Conservation (phyloP, 1,140 invertebrate species). For the Ceratina japonica region DNA sequence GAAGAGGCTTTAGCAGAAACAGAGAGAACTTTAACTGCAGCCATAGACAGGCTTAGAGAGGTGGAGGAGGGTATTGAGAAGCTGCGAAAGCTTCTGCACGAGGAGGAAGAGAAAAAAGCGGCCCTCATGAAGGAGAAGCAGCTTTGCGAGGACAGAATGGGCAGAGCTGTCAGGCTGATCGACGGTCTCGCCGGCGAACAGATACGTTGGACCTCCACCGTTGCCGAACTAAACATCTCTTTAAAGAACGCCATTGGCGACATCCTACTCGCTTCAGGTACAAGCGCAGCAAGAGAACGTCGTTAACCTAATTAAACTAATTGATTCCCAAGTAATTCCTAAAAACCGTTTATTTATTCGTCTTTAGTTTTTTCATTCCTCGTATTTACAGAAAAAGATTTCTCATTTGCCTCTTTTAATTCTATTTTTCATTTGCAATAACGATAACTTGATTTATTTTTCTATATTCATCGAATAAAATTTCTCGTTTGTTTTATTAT, state of each 20-base stretch:
- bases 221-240: slow-evolving; percentile 81
- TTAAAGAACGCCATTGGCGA: slow-evolving; percentile 85
- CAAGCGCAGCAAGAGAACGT: background rate
- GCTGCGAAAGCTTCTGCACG: slow-evolving; percentile 83
- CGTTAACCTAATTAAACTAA: no score
- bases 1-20: slow-evolving; percentile 82
- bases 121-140: slow-evolving; percentile 88
- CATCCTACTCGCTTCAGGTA: slow-evolving; percentile 80
- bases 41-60: slow-evolving; percentile 82
- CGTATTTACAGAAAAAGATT: no score
- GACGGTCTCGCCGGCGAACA: slow-evolving; percentile 81
- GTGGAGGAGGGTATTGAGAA: slow-evolving; percentile 82
- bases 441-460: no score
- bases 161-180: slow-evolving; percentile 87
- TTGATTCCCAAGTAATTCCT: no score
- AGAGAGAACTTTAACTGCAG: slow-evolving; percentile 81
- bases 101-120: slow-evolving; percentile 82
- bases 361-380: no score
- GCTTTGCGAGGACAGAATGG: slow-evolving; percentile 88
- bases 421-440: no score
- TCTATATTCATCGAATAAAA: no score
- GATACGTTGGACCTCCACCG: slow-evolving; percentile 84
- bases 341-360: no score
- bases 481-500: no score
- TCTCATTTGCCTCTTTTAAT: no score